Percentiles rank a stretch among this genome's conserved stretches.
Evolutionary conservation across 53 echinoderm and acorn worm genomes (phyloP).

Genomic region (Holothuria leucospilota): DNA sequence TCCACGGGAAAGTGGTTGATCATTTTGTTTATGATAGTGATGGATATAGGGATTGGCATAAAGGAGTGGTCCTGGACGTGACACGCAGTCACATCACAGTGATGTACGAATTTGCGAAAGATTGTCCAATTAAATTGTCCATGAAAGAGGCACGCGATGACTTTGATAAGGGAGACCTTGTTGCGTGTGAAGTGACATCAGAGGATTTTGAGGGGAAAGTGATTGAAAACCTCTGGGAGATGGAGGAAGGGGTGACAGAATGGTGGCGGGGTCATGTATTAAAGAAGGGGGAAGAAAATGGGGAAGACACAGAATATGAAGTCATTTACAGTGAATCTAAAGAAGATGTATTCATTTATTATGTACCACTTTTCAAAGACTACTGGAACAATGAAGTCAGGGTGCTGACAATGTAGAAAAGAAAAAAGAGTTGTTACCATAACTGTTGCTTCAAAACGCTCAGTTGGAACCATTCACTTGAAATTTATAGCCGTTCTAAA

Average conservation of each 20-base stretch:
- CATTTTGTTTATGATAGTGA: slow-evolving; percentile 32
- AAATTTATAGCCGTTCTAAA: no score
- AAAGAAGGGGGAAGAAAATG: slow-evolving; percentile 13
- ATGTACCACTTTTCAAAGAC: slow-evolving; percentile 41
- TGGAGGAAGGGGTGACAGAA: slow-evolving; percentile 36
- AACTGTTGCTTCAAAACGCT: no score
- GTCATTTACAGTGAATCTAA: slow-evolving; percentile 25
- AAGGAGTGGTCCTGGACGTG: slow-evolving; percentile 9
- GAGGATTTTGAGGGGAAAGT: slow-evolving; percentile 46
- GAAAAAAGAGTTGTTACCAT: no score
- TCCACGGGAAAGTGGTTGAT: slow-evolving; percentile 35
- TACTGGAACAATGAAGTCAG: slow-evolving; percentile 52
- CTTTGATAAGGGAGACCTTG: slow-evolving; percentile 42
- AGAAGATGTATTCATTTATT: slow-evolving; percentile 38
- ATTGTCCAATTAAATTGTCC: slow-evolving; percentile 1
- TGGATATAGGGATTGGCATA: slow-evolving; percentile 36
- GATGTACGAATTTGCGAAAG: slow-evolving; percentile 41
- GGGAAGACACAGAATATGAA: slow-evolving; percentile 44
- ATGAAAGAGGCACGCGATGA: slow-evolving; percentile 24
- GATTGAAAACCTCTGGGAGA: slow-evolving; percentile 45
- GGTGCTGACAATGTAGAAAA: slow-evolving; percentile 10
- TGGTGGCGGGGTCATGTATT: slow-evolving; percentile 45
- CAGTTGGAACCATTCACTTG: no score
- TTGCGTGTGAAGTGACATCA: slow-evolving; percentile 34
- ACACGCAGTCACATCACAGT: slow-evolving; percentile 13